Conservation (phyloP, 1,140 invertebrate genomes). For the Leucophenga varia region DNA sequence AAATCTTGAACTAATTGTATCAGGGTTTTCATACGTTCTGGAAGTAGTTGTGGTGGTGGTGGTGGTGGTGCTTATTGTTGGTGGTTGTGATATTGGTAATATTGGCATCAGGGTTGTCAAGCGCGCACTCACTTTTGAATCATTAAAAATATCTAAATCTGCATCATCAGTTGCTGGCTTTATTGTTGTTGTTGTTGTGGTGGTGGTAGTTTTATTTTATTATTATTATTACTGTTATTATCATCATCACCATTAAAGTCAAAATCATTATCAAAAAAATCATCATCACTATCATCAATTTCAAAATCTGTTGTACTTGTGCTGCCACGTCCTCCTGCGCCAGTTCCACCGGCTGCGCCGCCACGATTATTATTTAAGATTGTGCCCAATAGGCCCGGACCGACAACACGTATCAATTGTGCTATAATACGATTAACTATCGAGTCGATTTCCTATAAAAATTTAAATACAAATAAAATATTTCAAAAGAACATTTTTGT, state of each 20-base stretch:
- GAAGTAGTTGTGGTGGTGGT: slow-evolving; percentile 17
- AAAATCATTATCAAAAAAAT: slow-evolving; percentile 42
- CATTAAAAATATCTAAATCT: neutral
- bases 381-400: slow-evolving; percentile 63
- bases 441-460: slow-evolving; percentile 78
- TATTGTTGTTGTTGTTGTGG: slow-evolving; percentile 11
- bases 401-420: slow-evolving; percentile 67
- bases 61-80: slow-evolving; percentile 14
- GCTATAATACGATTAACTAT: slow-evolving; percentile 73
- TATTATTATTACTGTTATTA: slow-evolving; percentile 24
- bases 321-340: slow-evolving; percentile 22
- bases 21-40: too few relatives aligned
- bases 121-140: slow-evolving; percentile 42
- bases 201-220: slow-evolving; percentile 1
- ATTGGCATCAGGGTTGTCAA: slow-evolving; percentile 17
- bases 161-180: slow-evolving; percentile 13
- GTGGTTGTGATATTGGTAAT: slow-evolving; percentile 8
- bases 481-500: too few relatives aligned
- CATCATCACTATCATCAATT: slow-evolving; percentile 37
- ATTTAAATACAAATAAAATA: too few relatives aligned
- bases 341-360: slow-evolving; percentile 20
- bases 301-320: slow-evolving; percentile 25
- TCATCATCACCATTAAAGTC: slow-evolving; percentile 25
- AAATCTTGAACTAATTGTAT: too few relatives aligned
- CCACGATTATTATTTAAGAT: slow-evolving; percentile 42